Evolutionary conservation across 2,113 vertebrate genomes (phyloP).

Genomic region (Pseudorectes ferrugineus): DNA sequence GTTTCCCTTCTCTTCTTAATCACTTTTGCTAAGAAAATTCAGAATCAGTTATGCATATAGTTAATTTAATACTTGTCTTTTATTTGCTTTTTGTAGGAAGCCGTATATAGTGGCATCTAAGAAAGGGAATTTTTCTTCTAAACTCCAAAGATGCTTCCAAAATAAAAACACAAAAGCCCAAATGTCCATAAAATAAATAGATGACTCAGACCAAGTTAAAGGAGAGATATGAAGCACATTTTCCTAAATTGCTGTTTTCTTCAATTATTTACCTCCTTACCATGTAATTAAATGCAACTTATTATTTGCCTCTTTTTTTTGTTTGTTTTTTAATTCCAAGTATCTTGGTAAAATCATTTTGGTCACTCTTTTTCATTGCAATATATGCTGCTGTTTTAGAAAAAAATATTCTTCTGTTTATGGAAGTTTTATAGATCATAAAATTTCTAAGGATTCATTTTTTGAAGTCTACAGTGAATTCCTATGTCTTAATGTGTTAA

Average conservation of each 20-base stretch:
- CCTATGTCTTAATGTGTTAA: not conserved
- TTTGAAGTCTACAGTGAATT: not conserved
- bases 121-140: not conserved
- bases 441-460: not conserved
- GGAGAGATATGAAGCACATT: not conserved
- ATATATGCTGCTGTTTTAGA: not conserved
- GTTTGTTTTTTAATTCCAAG: not conserved
- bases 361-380: not conserved
- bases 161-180: not conserved
- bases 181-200: not conserved
- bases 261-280: not conserved
- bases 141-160: not conserved
- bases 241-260: not conserved
- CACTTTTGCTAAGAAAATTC: not conserved
- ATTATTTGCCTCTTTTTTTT: not conserved
- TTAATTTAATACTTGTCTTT: not conserved
- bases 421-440: not conserved
- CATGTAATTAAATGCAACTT: not conserved
- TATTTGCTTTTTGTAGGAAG: not conserved
- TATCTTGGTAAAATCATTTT: not conserved
- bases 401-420: not conserved
- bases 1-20: not conserved
- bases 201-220: not conserved
- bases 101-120: fast-evolving
- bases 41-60: not conserved